Evolutionary conservation across 1,140 invertebrate species (phyloP).

Genomic region (Episyrphus balteatus): DNA sequence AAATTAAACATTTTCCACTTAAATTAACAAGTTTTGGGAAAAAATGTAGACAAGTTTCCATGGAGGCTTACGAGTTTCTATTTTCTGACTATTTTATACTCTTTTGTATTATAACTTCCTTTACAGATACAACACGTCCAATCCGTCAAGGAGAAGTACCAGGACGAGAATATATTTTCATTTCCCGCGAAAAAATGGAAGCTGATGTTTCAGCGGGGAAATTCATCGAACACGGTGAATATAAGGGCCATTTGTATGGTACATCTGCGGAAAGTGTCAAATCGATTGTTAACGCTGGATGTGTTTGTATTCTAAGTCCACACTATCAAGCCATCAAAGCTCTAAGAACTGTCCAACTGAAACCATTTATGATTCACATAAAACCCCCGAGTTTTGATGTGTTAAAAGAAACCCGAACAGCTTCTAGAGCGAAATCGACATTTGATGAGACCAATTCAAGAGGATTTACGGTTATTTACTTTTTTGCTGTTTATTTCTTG

Average conservation of each 20-base stretch:
- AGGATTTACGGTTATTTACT: conserved; percentile 81
- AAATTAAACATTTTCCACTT: no score
- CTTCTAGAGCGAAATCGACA: conserved; percentile 72
- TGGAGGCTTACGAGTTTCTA: no score
- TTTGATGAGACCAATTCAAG: conserved; percentile 81
- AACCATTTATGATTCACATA: conserved; percentile 91
- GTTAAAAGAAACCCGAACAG: conserved; percentile 70
- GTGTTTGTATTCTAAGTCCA: conserved; percentile 86
- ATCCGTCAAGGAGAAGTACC: conserved; percentile 76
- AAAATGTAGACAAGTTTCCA: no score
- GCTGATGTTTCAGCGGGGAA: conserved; percentile 78
- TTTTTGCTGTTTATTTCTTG: conserved; percentile 8
- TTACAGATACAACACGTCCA: conserved; percentile 75
- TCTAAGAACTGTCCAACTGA: conserved; percentile 77
- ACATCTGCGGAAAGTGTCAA: conserved; percentile 84
- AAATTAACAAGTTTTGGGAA: no score
- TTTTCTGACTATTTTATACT: not conserved
- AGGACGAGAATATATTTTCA: conserved; percentile 92
- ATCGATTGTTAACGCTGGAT: conserved; percentile 70
- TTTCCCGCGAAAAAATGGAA: conserved; percentile 80
- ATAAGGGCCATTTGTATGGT: conserved; percentile 94
- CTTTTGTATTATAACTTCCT: conserved; percentile 1
- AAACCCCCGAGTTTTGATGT: conserved; percentile 79
- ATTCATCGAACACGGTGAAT: conserved; percentile 95
- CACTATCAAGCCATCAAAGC: conserved; percentile 93